Base-by-base conservation (phyloP, 2,113 vertebrate genomes). In the Heptranchias perlo region DNA sequence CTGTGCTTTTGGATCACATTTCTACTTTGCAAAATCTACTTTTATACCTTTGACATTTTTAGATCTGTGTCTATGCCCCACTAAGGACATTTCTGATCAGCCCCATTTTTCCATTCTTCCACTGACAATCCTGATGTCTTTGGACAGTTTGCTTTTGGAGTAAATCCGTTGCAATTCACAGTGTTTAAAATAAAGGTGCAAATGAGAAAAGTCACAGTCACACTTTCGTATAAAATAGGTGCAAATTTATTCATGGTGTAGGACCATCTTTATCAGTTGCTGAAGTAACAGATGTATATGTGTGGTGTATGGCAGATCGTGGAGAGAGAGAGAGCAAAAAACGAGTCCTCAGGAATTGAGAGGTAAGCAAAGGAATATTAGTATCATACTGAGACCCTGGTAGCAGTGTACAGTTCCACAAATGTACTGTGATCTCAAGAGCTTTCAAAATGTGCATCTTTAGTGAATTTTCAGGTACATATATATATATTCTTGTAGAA, bases 231-330 rank as follows among this genome's bases (percentile, higher is more conserved):
- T 31, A 69, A 95, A 47, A 73, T 69, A 67, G 65, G 39, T 67
- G 94, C 44, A 95, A 95, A 95, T 95, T 95, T 95, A 95, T 73
- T 95, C 44, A 69, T 95, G 87, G 94, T 69, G 25, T 14, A 69
- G 44, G 94, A 73, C 65, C 39, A 31, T 69, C 65, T 69, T 69
- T 95, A 52, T 49, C 94, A 95, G 64, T 95, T 95, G 13, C 25
- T 69, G 64, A 52, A 67, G 65, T 49, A 95, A 73, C 64, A 69
- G 62, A 95, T 95, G 65, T 95, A 49, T 39, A 49, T 95, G 94
- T 95, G 93, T 95, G 28, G 44, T 95, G 47, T 44, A 69, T 67
- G 47, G 47, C 44, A 69, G 94, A 95, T 73, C 65, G 35, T 69
- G 87, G 87, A 58, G 31, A 91, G 87, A 58, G 31, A 91, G 44